Evolutionary conservation across 35 echinoderm and acorn worm genomes (phyloP).

Genomic region (Diadema setosum): DNA sequence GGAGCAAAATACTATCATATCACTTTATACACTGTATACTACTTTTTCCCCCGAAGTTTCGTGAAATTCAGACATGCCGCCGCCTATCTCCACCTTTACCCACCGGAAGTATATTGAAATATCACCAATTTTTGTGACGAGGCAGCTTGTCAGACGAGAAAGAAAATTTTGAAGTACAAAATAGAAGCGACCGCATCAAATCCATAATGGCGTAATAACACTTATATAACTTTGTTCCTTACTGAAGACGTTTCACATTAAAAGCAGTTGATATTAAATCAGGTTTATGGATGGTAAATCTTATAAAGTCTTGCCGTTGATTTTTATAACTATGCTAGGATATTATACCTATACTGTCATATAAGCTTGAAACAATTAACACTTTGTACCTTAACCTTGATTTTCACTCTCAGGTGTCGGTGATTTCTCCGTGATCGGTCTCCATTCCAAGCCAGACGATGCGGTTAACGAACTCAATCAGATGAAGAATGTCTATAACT

Average conservation of each 20-base stretch:
- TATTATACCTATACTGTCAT: not conserved
- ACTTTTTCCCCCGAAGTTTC: no score
- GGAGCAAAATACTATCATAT: not conserved
- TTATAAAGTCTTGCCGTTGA: not conserved
- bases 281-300: not conserved
- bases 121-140: not conserved
- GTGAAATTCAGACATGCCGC: not conserved
- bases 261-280: not conserved
- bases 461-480: slow-evolving; percentile 62
- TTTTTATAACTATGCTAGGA: not conserved
- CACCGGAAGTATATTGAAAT: not conserved
- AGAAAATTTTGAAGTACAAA: no score
- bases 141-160: not conserved
- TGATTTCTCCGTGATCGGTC: slow-evolving; percentile 53
- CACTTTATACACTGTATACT: not conserved
- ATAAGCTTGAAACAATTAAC: not conserved
- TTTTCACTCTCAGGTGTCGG: not conserved
- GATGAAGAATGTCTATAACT: slow-evolving; percentile 64
- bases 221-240: not conserved
- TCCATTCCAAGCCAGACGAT: slow-evolving; percentile 82
- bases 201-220: no score
- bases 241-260: not conserved
- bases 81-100: not conserved
- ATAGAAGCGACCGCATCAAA: no score
- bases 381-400: not conserved